Percentiles rank a stretch among this genome's conserved stretches.
Conservation (phyloP, 2,797 vertebrate genomes). For the Erithacus rubecula region DNA sequence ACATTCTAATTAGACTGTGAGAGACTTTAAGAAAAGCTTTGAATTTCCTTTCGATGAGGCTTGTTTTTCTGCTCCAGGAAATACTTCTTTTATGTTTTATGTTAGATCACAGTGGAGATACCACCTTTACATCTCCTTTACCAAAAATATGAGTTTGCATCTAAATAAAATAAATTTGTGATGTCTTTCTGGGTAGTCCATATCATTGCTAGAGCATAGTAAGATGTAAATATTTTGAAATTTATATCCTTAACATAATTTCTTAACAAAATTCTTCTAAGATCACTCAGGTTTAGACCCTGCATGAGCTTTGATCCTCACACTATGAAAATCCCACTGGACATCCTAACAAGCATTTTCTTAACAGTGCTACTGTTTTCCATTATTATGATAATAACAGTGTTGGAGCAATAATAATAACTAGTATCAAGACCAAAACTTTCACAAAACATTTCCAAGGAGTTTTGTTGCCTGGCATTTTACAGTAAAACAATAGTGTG, state of each 20-base stretch:
- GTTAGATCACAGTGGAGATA: not conserved
- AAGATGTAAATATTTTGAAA: not conserved
- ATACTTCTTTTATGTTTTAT: not conserved
- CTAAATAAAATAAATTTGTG: not conserved
- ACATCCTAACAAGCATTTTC: not conserved
- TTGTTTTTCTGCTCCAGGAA: not conserved
- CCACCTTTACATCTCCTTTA: not conserved
- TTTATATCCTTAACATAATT: not conserved
- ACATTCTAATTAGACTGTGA: not conserved
- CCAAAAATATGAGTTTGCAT: not conserved
- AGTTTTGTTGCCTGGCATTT: not conserved
- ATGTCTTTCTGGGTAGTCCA: not conserved
- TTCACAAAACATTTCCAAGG: not conserved
- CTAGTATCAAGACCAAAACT: not conserved
- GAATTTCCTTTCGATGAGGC: not conserved
- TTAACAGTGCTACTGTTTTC: not conserved
- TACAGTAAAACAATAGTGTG: not conserved
- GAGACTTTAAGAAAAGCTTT: not conserved
- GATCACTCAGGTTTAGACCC: not conserved
- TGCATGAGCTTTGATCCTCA: not conserved
- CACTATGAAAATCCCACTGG: not conserved
- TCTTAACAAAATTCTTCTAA: not conserved
- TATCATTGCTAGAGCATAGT: accelerated
- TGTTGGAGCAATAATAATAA: not conserved
- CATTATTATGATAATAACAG: not conserved